Evolutionary conservation across 2,113 vertebrate species (phyloP).

Genomic region (Sinocyclocheilus anophthalmus): DNA sequence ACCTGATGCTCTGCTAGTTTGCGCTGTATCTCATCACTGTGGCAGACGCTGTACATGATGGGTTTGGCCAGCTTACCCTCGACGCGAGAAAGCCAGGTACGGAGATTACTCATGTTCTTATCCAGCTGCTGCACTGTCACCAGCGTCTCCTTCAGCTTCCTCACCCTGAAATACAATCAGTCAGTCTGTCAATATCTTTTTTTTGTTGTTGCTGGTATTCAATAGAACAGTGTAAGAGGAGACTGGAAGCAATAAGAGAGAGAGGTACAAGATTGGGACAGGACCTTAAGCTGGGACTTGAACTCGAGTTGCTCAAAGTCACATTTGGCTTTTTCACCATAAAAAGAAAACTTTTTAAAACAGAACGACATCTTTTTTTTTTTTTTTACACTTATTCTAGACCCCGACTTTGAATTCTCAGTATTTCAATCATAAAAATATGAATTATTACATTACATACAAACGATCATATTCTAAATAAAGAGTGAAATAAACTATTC

Average conservation of each 20-base stretch:
- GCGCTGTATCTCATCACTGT: constrained; percentile 92
- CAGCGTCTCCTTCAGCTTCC: constrained; percentile 94
- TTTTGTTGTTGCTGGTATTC: not conserved
- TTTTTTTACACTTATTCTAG: too few species aligned
- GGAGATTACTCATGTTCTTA: constrained; percentile 94
- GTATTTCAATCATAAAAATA: too few species aligned
- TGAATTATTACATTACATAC: too few species aligned
- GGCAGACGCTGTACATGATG: constrained; percentile 86
- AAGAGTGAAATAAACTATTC: too few species aligned
- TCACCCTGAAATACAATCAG: constrained; percentile 80
- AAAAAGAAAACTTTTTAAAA: too few species aligned
- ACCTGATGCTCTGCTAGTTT: constrained; percentile 94
- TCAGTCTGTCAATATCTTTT: not conserved
- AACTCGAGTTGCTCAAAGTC: not conserved
- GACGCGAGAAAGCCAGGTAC: constrained; percentile 89
- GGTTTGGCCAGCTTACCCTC: constrained; percentile 92
- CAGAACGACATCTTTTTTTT: too few species aligned
- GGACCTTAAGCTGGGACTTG: not conserved
- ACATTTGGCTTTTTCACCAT: too few species aligned
- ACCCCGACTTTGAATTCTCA: too few species aligned
- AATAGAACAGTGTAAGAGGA: not conserved
- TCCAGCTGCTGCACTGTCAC: constrained; percentile 90
- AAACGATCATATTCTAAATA: too few species aligned
- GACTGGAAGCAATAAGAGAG: not conserved
- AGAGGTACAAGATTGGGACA: not conserved